A percentile compares a stretch with the other conserved stretches of the same genome.
These are phyloP conservation scores for Oreochromis grahami DNA, from an alignment of 2,797 vertebrate species.

Conservation along the genomic window DNA sequence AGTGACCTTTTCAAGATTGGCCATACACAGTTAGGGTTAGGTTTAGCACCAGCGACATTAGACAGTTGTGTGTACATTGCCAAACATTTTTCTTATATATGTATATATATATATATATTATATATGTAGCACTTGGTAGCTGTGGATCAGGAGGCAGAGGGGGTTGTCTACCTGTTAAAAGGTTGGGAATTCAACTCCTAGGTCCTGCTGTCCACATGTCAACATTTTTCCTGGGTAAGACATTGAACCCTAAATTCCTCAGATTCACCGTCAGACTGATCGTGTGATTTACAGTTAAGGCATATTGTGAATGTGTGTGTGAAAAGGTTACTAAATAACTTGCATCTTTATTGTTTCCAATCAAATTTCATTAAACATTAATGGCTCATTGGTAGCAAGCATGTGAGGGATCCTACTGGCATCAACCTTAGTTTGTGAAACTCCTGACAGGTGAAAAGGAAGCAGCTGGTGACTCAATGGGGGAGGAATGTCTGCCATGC, in stretches of 20 bases:
- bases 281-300: background rate
- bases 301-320: background rate
- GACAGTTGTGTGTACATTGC: background rate
- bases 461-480: background rate
- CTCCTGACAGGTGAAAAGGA: background rate
- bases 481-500: background rate
- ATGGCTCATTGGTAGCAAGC: background rate
- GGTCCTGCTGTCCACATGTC: background rate
- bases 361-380: background rate
- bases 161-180: background rate
- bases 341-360: background rate
- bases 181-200: background rate
- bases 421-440: background rate
- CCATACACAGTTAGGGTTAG: background rate
- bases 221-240: background rate
- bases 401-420: background rate
- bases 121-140: background rate
- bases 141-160: background rate
- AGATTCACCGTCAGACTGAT: background rate
- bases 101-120: background rate
- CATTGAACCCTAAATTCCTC: background rate
- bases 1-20: background rate
- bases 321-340: background rate
- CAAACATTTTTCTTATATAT: background rate
- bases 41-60: background rate